These are phyloP conservation scores for Agrypnus murinus DNA, from an alignment of 2,888 invertebrate genomes.

Conservation along the genomic window DNA sequence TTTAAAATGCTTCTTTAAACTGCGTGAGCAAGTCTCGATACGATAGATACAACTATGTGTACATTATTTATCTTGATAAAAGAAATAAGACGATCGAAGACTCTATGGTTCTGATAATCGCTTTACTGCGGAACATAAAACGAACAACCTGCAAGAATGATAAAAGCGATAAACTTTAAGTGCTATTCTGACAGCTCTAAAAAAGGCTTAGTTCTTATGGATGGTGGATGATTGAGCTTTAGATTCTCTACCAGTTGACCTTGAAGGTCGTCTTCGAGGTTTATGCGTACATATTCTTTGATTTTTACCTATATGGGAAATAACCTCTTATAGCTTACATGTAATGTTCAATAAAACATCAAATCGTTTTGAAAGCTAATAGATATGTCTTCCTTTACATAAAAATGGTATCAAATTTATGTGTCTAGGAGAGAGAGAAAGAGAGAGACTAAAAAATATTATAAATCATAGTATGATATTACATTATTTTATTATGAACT, in stretches of 20 bases:
- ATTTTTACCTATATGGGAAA: neutral
- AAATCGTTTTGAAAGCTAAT: too few relatives aligned
- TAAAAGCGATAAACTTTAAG: conserved; percentile 48
- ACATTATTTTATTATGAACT: too few relatives aligned
- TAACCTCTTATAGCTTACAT: neutral
- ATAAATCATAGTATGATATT: too few relatives aligned
- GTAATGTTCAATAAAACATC: neutral
- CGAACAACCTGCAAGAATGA: conserved; percentile 31
- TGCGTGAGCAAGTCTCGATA: too few relatives aligned
- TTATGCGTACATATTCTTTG: conserved; percentile 18
- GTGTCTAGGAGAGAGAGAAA: too few relatives aligned
- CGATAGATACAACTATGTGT: too few relatives aligned
- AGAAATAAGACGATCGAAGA: neutral
- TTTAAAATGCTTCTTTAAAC: too few relatives aligned
- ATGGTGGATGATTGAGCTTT: conserved; percentile 36
- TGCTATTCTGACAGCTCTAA: conserved; percentile 51
- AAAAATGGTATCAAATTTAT: too few relatives aligned
- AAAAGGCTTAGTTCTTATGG: conserved; percentile 44
- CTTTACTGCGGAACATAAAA: conserved; percentile 30
- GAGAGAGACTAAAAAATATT: too few relatives aligned
- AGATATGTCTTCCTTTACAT: too few relatives aligned
- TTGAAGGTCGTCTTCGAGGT: conserved; percentile 38
- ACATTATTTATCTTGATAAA: too few relatives aligned
- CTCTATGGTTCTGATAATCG: conserved; percentile 23
- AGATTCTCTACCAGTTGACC: conserved; percentile 41